A percentile compares a stretch with the other conserved stretches of the same genome.
Conservation (phyloP, 64 coral and sea anemone species). For the Actinia equina region DNA sequence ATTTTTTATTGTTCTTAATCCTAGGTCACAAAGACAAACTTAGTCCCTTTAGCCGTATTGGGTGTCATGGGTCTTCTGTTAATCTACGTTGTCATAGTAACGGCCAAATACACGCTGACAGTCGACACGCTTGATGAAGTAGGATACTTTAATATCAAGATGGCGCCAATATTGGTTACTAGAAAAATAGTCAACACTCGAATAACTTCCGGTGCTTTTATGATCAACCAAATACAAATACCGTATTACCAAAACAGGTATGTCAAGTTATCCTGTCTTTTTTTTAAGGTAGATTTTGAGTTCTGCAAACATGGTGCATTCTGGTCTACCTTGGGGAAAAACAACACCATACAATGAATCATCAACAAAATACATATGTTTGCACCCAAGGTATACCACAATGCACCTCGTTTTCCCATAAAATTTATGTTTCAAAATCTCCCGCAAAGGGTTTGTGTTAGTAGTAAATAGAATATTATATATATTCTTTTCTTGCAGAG, state of each 20-base stretch:
- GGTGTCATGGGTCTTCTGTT: conserved; percentile 42
- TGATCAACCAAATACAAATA: conserved; percentile 69
- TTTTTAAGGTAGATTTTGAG: not conserved
- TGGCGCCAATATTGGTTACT: conserved; percentile 63
- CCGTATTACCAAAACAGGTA: conserved; percentile 77
- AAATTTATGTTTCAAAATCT: too few relatives aligned
- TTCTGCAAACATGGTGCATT: not conserved
- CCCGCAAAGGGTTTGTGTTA: too few relatives aligned
- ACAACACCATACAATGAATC: too few relatives aligned
- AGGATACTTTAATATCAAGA: conserved; percentile 75
- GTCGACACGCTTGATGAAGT: conserved; percentile 63
- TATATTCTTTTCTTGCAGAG: conserved; percentile 26
- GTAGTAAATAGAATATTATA: not conserved
- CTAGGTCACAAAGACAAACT: conserved; percentile 71
- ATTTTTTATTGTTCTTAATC: not conserved
- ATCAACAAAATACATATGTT: too few relatives aligned
- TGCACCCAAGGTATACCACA: too few relatives aligned
- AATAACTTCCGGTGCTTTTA: conserved; percentile 69
- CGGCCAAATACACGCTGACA: conserved; percentile 68
- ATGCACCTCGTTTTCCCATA: too few relatives aligned
- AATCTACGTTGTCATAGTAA: conserved; percentile 83
- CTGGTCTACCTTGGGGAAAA: too few relatives aligned
- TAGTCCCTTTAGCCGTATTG: conserved; percentile 61
- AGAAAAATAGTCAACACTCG: conserved; percentile 76
- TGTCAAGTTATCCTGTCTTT: not conserved